phyloP scores from a whole-genome alignment of 2,113 vertebrate species.

The Puntigrus tetrazona region DNA sequence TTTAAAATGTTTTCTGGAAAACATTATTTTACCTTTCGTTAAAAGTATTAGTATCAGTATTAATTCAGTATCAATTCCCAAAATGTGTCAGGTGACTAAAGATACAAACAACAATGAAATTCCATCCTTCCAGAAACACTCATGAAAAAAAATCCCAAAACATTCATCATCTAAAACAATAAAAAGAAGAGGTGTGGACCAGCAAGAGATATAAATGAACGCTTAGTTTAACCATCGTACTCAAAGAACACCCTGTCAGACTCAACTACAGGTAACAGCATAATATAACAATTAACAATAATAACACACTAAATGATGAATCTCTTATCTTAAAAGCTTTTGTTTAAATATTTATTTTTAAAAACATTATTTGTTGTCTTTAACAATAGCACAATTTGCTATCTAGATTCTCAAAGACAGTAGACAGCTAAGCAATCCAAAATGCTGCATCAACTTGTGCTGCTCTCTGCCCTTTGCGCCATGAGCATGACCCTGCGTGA shows the following conservation, averaged over 20 bases:
- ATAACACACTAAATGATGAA: neutral
- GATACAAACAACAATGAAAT: neutral
- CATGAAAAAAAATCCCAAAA: neutral
- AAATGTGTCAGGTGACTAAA: neutral
- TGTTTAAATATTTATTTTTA: neutral
- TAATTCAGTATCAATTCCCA: neutral
- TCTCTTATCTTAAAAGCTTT: neutral
- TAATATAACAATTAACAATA: neutral
- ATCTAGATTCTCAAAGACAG: neutral
- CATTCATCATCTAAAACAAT: neutral
- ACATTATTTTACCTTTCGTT: no score
- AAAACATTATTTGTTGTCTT: neutral
- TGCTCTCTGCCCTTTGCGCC: slow-evolving; percentile 14
- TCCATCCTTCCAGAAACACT: neutral
- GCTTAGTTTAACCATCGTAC: neutral
- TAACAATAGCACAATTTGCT: neutral
- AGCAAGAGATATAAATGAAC: neutral
- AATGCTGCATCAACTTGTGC: neutral
- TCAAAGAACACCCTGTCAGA: neutral
- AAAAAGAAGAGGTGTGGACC: neutral
- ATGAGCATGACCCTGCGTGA: slow-evolving; percentile 3
- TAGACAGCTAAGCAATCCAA: neutral
- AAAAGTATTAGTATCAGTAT: no score
- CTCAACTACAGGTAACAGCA: neutral
- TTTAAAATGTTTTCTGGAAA: neutral